phyloP scores from a whole-genome alignment of 1,140 invertebrate genomes.

The Drosophila quadrilineata region DNA sequence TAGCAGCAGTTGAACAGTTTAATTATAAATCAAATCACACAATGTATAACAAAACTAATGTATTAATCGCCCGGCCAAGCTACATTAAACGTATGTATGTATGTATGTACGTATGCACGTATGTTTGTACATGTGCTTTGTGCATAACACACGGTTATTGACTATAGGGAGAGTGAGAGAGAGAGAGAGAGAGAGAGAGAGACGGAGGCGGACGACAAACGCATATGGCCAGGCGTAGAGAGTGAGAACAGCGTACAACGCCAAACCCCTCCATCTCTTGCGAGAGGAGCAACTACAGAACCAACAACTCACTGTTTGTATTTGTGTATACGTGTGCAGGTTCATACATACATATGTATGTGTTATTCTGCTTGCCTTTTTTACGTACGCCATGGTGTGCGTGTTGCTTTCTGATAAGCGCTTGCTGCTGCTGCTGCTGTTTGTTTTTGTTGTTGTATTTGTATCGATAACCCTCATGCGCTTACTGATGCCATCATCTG shows the following conservation, averaged over 20 bases:
- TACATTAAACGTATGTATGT: constrained; percentile 28
- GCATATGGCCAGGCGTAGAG: constrained; percentile 10
- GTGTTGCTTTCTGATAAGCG: constrained; percentile 70
- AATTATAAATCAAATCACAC: constrained; percentile 56
- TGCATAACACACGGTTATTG: constrained; percentile 31
- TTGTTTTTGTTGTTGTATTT: constrained; percentile 37
- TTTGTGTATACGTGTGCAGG: background rate
- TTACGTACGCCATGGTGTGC: constrained; percentile 17
- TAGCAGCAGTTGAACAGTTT: constrained; percentile 27
- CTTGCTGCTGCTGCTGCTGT: constrained; percentile 43
- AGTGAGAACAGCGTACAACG: background rate
- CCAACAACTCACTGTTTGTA: constrained; percentile 16
- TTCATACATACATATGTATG: background rate
- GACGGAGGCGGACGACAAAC: constrained; percentile 1
- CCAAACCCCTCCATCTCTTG: no score
- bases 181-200: background rate
- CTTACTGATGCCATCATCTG: constrained; percentile 45
- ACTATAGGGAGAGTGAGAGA: background rate
- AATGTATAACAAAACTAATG: constrained; percentile 63
- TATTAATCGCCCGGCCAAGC: constrained; percentile 51
- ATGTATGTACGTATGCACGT: constrained; percentile 17
- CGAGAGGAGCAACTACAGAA: constrained; percentile 2
- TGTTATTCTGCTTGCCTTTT: constrained; percentile 51
- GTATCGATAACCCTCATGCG: constrained; percentile 64
- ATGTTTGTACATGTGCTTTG: constrained; percentile 44